phyloP scores from a whole-genome alignment of 2,888 invertebrate genomes.

The Tetropium fuscum region DNA sequence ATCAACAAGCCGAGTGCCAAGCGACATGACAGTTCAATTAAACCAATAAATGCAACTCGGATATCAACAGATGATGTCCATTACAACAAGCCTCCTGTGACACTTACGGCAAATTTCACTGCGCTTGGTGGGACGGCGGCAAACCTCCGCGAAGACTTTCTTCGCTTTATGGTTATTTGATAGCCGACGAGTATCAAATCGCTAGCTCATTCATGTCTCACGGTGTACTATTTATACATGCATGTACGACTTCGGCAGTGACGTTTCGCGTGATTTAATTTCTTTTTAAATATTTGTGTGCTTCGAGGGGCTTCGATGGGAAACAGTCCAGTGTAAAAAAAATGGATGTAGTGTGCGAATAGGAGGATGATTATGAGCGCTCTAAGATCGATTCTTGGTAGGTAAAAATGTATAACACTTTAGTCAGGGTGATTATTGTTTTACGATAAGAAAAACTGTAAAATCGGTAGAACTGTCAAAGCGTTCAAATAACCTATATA shows the following conservation, averaged over 20 bases:
- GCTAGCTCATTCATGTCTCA: neutral
- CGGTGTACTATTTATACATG: neutral
- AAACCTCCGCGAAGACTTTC: constrained; percentile 24
- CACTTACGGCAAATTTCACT: constrained; percentile 27
- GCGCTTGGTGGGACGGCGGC: constrained; percentile 23
- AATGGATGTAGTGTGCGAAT: neutral
- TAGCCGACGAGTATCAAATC: constrained; percentile 14
- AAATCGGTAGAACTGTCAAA: no score
- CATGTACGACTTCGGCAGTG: neutral
- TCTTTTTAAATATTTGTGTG: neutral
- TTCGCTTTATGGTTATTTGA: constrained; percentile 22
- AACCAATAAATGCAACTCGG: constrained; percentile 1
- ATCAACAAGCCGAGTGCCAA: no score
- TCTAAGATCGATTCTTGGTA: constrained; percentile 16
- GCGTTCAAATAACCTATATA: no score
- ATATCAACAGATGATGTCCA: constrained; percentile 5
- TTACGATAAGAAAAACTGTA: no score
- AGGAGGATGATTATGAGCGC: constrained; percentile 12
- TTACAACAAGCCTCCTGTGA: constrained; percentile 17
- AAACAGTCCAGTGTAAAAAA: no score
- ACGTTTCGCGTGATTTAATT: neutral
- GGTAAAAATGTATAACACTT: no score
- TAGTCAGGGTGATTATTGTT: no score
- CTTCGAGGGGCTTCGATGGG: no score
- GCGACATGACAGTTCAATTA: constrained; percentile 5